phyloP scores from a whole-genome alignment of 2,113 vertebrate genomes.

The Leucoraja erinaceus region DNA sequence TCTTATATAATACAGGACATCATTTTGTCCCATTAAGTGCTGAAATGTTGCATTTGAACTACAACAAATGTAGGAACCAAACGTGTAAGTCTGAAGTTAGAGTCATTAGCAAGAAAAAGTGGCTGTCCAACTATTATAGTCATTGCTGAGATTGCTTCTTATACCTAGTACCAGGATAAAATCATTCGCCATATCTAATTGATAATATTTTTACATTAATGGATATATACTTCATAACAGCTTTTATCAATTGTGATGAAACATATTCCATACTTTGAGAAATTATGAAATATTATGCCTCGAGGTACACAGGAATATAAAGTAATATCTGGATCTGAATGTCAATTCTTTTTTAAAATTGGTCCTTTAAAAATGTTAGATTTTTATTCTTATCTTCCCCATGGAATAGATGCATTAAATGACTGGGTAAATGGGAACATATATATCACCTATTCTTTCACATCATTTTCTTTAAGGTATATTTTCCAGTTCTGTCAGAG shows the following conservation, averaged over 20 bases:
- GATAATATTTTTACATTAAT: not conserved
- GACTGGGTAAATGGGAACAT: not conserved
- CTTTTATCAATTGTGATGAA: conserved; percentile 4
- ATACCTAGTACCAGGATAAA: not conserved
- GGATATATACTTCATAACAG: not conserved
- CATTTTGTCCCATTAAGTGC: not conserved
- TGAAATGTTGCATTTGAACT: not conserved
- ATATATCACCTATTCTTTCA: not conserved
- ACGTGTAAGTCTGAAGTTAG: too few relatives aligned
- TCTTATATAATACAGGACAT: not conserved
- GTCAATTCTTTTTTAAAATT: not conserved
- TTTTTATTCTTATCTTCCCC: not conserved
- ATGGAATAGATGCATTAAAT: not conserved
- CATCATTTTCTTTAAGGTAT: not conserved
- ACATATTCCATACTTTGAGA: not conserved
- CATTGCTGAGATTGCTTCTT: not conserved
- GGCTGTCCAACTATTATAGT: not conserved
- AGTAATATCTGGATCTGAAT: not conserved
- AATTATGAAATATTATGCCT: not conserved
- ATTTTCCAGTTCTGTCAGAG: not conserved
- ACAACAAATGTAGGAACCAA: too few relatives aligned
- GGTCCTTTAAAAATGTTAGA: not conserved
- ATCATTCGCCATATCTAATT: not conserved
- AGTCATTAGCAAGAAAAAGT: not conserved
- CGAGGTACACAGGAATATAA: not conserved